Base-by-base conservation (phyloP, 2,113 vertebrate species). In the Ranitomeya imitator region DNA sequence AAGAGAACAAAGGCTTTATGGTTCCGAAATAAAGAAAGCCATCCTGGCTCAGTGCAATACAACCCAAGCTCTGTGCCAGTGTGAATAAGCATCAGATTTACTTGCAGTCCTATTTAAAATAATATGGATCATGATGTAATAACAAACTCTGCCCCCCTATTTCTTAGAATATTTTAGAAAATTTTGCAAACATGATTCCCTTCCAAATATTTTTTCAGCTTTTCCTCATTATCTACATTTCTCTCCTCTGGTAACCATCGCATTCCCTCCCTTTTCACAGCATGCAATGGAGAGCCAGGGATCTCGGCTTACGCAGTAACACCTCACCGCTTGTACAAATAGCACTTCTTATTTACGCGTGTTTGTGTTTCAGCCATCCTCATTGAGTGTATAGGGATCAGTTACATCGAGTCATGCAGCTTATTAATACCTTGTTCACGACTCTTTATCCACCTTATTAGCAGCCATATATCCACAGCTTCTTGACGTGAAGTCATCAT, bases 261-360 rank as follows among this genome's bases (percentile, higher is more conserved):
- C 21, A 61, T 54, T 45, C 18, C 23, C 69, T 71, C 83, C 13
- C 26, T 21, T 31, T 45, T 7, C 18, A 21, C 55, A n/a, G 19
- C 73, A 59, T 59, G 16, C 26, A 19, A 16, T 8, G 69, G n/a
- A 76, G 54, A 31, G n/a, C 2, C 7, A 67, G 21, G 65, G 55
- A 45, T 85, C 26, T 60, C 26, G 26, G 67, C 69, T 59, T 54
- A 18, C 54, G 37, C 67, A 26, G 84, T 77, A 76, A 85, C 84
- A 51, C 60, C 57, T 63, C 57, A 13, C 71, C 12, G 71, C 55
- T 60, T 60, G 69, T 85, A 77, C 84, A 85, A 77, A 85, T 77
- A 85, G 3, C 85, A 77, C 85, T 63, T 78, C 85, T 23, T 86
- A 86, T 86, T 77, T 86, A 86, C 85, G 63, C 31, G 14, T 86